Conservation (phyloP, 2,113 vertebrate species). For the Triplophysa siluroides region DNA sequence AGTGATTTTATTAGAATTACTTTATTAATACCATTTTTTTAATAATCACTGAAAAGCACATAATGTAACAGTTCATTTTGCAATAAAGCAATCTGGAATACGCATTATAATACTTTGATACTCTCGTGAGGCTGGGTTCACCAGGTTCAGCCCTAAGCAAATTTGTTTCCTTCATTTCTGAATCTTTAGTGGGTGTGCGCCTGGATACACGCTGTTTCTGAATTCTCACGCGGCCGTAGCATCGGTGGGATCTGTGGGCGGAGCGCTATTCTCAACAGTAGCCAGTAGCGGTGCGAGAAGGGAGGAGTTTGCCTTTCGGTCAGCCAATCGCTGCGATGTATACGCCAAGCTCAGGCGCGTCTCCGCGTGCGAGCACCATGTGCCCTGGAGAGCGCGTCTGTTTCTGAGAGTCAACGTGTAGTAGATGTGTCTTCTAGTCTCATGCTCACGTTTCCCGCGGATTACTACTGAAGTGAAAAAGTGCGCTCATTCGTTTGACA, state of each 20-base stretch:
- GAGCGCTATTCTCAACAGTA: slow-evolving; percentile 62
- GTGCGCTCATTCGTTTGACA: slow-evolving; percentile 41
- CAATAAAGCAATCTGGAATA: no score
- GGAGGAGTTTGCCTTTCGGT: slow-evolving; percentile 53
- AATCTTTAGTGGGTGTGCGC: slow-evolving; percentile 2
- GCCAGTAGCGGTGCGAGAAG: slow-evolving; percentile 62
- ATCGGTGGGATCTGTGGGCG: slow-evolving; percentile 70
- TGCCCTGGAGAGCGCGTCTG: slow-evolving; percentile 65
- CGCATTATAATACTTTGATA: not conserved
- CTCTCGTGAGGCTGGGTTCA: not conserved
- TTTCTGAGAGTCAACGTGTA: slow-evolving; percentile 66
- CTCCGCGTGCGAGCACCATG: slow-evolving; percentile 75
- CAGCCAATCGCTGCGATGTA: slow-evolving; percentile 62
- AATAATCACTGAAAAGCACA: no score
- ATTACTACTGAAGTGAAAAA: slow-evolving; percentile 67
- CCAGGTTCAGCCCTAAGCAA: not conserved
- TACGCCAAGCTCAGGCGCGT: slow-evolving; percentile 54
- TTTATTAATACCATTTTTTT: no score
- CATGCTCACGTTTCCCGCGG: slow-evolving; percentile 73
- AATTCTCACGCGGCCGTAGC: slow-evolving; percentile 76
- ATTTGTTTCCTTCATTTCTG: slow-evolving; percentile 23
- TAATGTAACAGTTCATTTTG: no score
- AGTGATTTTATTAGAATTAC: no score
- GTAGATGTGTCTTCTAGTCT: slow-evolving; percentile 60
- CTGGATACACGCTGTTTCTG: slow-evolving; percentile 54